Conservation (phyloP, 2,888 invertebrate species). For the Pelosia muscerda region DNA sequence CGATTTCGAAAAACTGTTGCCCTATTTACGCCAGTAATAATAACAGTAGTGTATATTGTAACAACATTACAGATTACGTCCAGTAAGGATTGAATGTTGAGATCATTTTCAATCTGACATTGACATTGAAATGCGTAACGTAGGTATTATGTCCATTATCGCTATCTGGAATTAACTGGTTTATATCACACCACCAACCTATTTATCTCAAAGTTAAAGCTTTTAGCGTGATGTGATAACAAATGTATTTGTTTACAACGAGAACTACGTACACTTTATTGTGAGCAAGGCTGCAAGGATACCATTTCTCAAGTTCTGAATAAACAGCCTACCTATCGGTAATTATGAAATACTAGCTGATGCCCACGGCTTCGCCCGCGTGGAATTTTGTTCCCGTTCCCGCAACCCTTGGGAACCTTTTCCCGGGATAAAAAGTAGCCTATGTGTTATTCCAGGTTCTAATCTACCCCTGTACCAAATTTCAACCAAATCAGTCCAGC, state of each 20-base stretch:
- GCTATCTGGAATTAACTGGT: neutral
- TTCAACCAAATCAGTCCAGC: too few relatives aligned
- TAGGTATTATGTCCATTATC: neutral
- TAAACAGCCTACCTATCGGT: too few relatives aligned
- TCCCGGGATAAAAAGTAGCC: too few relatives aligned
- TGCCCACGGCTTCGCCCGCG: too few relatives aligned
- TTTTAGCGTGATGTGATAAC: conserved; percentile 12
- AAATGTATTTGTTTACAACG: conserved; percentile 13
- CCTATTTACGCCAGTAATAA: too few relatives aligned
- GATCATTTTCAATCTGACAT: neutral
- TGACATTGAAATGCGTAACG: neutral
- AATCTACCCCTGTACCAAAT: too few relatives aligned
- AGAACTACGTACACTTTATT: neutral
- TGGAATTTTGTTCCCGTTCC: too few relatives aligned
- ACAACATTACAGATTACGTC: neutral
- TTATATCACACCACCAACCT: neutral
- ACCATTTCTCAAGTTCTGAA: neutral
- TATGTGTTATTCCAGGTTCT: too few relatives aligned
- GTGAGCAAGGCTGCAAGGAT: neutral
- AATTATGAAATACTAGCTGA: too few relatives aligned
- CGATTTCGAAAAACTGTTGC: too few relatives aligned
- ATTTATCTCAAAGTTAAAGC: conserved; percentile 5
- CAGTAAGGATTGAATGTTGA: neutral
- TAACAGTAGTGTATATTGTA: too few relatives aligned
- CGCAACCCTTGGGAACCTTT: too few relatives aligned